Evolutionary conservation across 37 sponge, comb jelly and placozoan species (phyloP).

Genomic region (Haliclona indistincta): DNA sequence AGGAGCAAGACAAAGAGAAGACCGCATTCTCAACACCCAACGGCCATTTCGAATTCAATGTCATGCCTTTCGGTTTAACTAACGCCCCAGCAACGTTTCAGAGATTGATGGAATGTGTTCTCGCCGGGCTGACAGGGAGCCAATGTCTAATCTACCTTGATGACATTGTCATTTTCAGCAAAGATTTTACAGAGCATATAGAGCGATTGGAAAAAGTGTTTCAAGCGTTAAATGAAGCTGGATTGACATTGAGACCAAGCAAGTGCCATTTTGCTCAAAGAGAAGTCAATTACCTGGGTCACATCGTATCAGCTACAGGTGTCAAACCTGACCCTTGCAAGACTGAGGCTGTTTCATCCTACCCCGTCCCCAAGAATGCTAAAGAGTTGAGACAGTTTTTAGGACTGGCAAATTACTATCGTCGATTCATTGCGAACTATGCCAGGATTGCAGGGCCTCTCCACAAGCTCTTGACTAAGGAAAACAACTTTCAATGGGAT

Average conservation of each 20-base stretch:
- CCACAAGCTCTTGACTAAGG: slow-evolving; percentile 7
- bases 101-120: slow-evolving; percentile 42
- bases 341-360: slow-evolving; percentile 15
- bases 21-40: slow-evolving; percentile 55
- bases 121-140: slow-evolving; percentile 18
- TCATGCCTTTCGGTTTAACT: slow-evolving; percentile 62
- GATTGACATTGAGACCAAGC: slow-evolving; percentile 7
- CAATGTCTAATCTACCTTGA: slow-evolving; percentile 52
- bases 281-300: slow-evolving; percentile 27
- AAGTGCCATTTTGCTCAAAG: slow-evolving; percentile 11
- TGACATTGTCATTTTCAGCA: slow-evolving; percentile 44
- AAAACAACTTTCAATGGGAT: slow-evolving; percentile 11
- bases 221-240: slow-evolving; percentile 2
- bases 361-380: slow-evolving; percentile 8
- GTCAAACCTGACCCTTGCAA: slow-evolving; percentile 18
- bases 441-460: slow-evolving; percentile 34
- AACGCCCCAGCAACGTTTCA: slow-evolving; percentile 64
- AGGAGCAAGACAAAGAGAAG: slow-evolving; percentile 32
- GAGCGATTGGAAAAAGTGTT: background rate
- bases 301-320: slow-evolving; percentile 21
- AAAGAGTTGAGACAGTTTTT: slow-evolving; percentile 40
- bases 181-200: slow-evolving; percentile 23
- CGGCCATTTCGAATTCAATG: slow-evolving; percentile 53
- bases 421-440: slow-evolving; percentile 24
- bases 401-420: slow-evolving; percentile 41